A percentile compares a stretch with the other conserved stretches of the same genome.
Conservation (phyloP, 2,888 invertebrate genomes). For the Calameuta idolon region DNA sequence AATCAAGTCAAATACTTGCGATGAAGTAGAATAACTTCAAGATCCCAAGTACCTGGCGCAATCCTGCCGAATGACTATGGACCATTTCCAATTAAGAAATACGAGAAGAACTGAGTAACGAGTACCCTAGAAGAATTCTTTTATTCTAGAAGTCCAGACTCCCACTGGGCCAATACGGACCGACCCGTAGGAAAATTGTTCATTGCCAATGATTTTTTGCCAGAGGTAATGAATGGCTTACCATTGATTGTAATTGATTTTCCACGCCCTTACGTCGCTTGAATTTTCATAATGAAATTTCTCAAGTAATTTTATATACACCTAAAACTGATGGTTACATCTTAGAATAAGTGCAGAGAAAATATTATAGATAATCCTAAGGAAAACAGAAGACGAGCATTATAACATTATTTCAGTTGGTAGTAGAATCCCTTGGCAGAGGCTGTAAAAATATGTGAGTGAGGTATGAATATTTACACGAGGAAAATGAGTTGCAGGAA, state of each 20-base stretch:
- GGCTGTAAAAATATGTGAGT: constrained; percentile 13
- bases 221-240: too few species aligned
- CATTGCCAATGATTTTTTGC: too few species aligned
- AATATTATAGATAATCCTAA: too few species aligned
- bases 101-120: neutral
- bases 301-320: neutral
- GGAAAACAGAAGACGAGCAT: too few species aligned
- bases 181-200: too few species aligned
- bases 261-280: too few species aligned
- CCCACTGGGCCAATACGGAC: too few species aligned
- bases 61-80: neutral
- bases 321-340: neutral
- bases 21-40: neutral
- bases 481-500: constrained; percentile 44
- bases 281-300: too few species aligned
- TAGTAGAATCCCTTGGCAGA: neutral
- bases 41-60: neutral
- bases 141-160: too few species aligned
- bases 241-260: too few species aligned
- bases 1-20: neutral
- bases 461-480: constrained; percentile 46
- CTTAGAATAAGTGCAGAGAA: too few species aligned
- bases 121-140: neutral
- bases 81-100: neutral
- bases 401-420: too few species aligned